Conservation (phyloP, 2,113 vertebrate genomes). For the Ovis aries region ARS-UI_Ramb_v3.0 NC_056063.1:64831001-64831500, state of each 20-base stretch:
- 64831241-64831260: not conserved
- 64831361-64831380: not conserved
- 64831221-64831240: not conserved
- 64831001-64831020: not conserved
- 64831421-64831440: not conserved
- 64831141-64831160: not conserved
- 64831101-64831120: fast-evolving
- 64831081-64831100: fast-evolving
- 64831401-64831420: no score
- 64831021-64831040: not conserved
- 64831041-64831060: not conserved
- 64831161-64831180: not conserved
- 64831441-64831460: no score
- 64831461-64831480: not conserved
- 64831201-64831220: not conserved
- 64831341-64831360: fast-evolving
- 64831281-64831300: not conserved
- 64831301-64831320: not conserved
- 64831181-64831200: not conserved
- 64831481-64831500: not conserved
- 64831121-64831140: fast-evolving
- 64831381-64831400: fast-evolving
- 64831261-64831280: not conserved
- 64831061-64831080: not conserved
- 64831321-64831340: not conserved